Conservation (phyloP, 2,797 vertebrate genomes). For the Gambusia yucatana region DNA sequence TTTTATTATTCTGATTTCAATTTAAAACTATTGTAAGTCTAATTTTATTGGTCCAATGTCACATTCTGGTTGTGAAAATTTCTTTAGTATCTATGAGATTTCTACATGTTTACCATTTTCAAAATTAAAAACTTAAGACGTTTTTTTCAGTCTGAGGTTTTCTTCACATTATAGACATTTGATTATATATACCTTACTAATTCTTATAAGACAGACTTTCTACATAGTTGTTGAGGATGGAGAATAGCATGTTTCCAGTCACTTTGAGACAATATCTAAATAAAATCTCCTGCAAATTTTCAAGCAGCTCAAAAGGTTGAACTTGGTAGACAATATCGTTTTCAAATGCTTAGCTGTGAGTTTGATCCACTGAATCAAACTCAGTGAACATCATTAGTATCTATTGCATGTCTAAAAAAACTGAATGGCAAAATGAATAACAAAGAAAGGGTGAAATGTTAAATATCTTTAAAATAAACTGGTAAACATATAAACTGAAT, state of each 20-base stretch:
- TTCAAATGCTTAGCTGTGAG: background rate
- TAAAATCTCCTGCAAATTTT: background rate
- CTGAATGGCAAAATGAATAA: background rate
- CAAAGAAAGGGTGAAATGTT: background rate
- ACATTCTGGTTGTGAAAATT: background rate
- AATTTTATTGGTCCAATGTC: background rate
- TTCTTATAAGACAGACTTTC: background rate
- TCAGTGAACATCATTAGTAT: no score
- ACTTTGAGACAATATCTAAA: background rate
- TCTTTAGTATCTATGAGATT: background rate
- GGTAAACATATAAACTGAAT: background rate
- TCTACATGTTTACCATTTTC: background rate
- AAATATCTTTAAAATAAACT: background rate
- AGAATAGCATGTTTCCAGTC: background rate
- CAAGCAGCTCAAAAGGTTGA: background rate
- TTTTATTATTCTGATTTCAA: background rate
- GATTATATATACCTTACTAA: background rate
- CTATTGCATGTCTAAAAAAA: background rate
- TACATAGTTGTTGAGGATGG: background rate
- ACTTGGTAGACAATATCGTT: background rate
- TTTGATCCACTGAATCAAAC: background rate
- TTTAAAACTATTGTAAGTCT: background rate
- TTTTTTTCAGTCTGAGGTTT: background rate
- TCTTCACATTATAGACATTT: background rate
- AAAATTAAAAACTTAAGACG: background rate